Evolutionary conservation across 2,113 vertebrate species (phyloP).

Genomic region (Larimichthys polyactis): DNA sequence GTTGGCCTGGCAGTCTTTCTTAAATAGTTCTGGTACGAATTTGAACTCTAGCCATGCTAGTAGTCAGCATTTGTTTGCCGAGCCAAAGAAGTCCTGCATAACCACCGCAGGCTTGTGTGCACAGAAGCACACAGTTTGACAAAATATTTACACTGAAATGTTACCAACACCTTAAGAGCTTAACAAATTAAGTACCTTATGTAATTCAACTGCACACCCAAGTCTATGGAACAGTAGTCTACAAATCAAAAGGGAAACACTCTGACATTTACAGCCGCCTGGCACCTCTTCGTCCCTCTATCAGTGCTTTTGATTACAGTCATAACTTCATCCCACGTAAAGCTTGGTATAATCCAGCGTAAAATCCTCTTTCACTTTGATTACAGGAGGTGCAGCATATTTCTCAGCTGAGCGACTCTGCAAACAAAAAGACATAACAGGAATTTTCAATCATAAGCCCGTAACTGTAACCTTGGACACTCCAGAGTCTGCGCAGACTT

Average conservation of each 20-base stretch:
- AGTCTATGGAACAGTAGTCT: constrained; percentile 19
- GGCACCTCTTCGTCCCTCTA: constrained; percentile 35
- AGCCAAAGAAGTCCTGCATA: constrained; percentile 33
- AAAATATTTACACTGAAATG: constrained; percentile 42
- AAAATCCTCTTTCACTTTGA: constrained; percentile 62
- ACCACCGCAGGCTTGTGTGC: constrained; percentile 21
- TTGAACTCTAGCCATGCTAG: constrained; percentile 60
- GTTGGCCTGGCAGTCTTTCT: constrained; percentile 60
- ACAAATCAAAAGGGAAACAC: constrained; percentile 41
- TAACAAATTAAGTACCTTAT: constrained; percentile 50
- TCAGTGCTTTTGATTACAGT: constrained; percentile 67
- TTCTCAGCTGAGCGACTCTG: constrained; percentile 41
- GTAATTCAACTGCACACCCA: constrained; percentile 31
- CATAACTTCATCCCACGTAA: constrained; percentile 58
- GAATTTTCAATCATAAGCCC: constrained; percentile 4
- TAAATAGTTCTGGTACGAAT: constrained; percentile 60
- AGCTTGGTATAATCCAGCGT: constrained; percentile 53
- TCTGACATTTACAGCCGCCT: constrained; percentile 56
- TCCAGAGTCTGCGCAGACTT: constrained; percentile 13
- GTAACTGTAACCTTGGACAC: not conserved
- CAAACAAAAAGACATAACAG: constrained; percentile 58
- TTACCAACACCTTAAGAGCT: constrained; percentile 44
- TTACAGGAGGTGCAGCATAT: constrained; percentile 44
- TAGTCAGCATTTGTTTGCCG: constrained; percentile 60
- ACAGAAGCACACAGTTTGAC: constrained; percentile 11